Base-by-base conservation (phyloP, 2,113 vertebrate species). In the Notothenia coriiceps region DNA sequence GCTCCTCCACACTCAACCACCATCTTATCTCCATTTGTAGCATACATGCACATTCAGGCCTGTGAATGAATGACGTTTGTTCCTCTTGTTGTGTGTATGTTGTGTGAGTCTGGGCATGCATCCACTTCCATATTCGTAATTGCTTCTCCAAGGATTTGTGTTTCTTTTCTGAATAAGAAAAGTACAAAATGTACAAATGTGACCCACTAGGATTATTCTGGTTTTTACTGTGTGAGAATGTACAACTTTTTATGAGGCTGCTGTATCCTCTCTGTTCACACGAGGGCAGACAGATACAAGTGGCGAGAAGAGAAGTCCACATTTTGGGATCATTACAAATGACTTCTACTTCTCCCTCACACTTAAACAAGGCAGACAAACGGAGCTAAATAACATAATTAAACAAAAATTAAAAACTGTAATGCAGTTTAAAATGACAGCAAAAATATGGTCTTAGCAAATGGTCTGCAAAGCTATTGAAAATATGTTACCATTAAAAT, bases 221-320 rank as follows among this genome's bases (percentile, higher is more conserved):
- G 12, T 18, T 65, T 10, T 25, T 29, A 1, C 46, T n/a, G 15
- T 44, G 4, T 51, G 22, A 10, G 17, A 43, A 56, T 17, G 10
- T 54, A 4, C 29, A 49, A 71, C 25, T 29, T 15, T 46, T 43
- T n/a, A 59, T 18, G 14, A 44, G 29, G 25, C 35, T 59, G 49
- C 43, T 73, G 20, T 52, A 61, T 70, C 17, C 2, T 77, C 2
- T 71, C 22, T 65, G 20, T 72, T 80, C 91, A 88, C 90, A 44
- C 87, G 91, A 82, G 88, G 85, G 85, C 90, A 89, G 87, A 2
- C 61, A 62, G 18, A 13, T 81, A 78, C 74, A 75, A 52, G 10
- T 40, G 52, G 85, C 22, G 2, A 29, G 22, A 2, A 50, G 14
- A 43, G 7, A 15, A 4, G 15, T 40, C 35, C 44, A 15, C 11